Evolutionary conservation across 2,113 vertebrate genomes (phyloP), one percentile per base, ranked within the genome.

Genomic region (Procapra przewalskii): DNA sequence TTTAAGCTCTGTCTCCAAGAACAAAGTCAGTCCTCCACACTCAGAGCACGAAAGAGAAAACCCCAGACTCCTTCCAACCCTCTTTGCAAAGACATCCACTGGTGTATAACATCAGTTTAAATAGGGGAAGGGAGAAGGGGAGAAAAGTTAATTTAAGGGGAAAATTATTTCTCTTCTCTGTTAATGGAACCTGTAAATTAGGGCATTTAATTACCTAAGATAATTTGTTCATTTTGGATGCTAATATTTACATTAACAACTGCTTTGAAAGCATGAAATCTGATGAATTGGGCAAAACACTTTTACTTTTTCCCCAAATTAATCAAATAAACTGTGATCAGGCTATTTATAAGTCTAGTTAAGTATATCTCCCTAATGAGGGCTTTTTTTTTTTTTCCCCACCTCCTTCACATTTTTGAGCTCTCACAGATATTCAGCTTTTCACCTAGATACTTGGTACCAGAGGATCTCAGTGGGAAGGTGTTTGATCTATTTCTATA

Each of bases 271-370:
- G 91, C 95, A 91, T 64, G 85, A 97, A 98, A 97, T 90, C 67
- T 97, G 98, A 98, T 90, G 96, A 98, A 98, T 96, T 98, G 96
- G 96, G 98, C 98, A 97, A 96, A 99, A 98, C 93, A 50, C 64
- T 98, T 98, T 98, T 98, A 98, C 97, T 96, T 98, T 98, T 96
- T 95, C 96, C 97, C 96, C 98, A 96, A 97, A 98, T 99, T 99
- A 98, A 99, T 98, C 98, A 98, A 97, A 89, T 3, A 64, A 93
- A 97, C 90, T 98, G 92, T 95, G 97, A 97, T 93, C 90, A 60
- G 90, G 97, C 98, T 98, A 98, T 99, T 99, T 99, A 98, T 99
- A 99, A 98, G 98, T 98, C 99, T 98, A 93, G 98, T 98, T 99
- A 99, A 99, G 97, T 85, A 86, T 57, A 96, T 95, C 33, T 98